Evolutionary conservation across 2,888 invertebrate species (phyloP), one percentile per base, ranked within the genome.

Genomic region (Mallateleia sp.): DNA sequence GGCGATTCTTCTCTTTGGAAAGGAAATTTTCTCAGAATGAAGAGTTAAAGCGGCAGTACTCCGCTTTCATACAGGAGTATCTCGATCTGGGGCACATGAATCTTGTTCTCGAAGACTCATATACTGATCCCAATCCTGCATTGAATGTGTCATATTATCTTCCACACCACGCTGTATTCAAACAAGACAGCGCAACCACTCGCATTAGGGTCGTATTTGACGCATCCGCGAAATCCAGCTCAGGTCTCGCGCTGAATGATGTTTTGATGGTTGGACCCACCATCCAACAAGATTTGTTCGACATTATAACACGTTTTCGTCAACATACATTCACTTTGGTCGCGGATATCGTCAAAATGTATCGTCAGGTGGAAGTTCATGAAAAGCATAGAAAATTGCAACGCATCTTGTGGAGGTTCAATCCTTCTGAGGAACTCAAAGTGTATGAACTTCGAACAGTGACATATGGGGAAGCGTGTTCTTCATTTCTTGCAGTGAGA

Each of bases 171-270:
- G 77, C 91, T 0, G 92, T 94, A 0, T 88, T 87, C 20, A 90
- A 89, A 66, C 84, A 87, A 15, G 56, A 80, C 1, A 91, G 91
- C 64, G 58, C 89, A 0, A 91, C 92, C 0, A 92, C 92, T 0
- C 89, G 91, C 24, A 60, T 93, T n/a, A 81, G 93, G 24, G 91
- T 93, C 0, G 93, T 94, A 0, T 94, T 92, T 79, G 92, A 94
- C 62, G 93, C 86, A 9, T 93, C 92, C 0, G 89, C 89, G 1
- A 90, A 85, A 81, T 88, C 86, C 11, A 62, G 87, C 9, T 80
- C 90, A 7, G 91, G 91, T 0, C 28, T 89, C 1, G 92, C 93
- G 0, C 69, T 93, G 0, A 94, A 93, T 78, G 91, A 92, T 9
- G 62, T 85, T 0, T 69, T 92, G 20, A 58, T 83, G 58, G 88